Evolutionary conservation across 2,888 invertebrate species (phyloP).

Genomic region (Heliconius aoede): DNA sequence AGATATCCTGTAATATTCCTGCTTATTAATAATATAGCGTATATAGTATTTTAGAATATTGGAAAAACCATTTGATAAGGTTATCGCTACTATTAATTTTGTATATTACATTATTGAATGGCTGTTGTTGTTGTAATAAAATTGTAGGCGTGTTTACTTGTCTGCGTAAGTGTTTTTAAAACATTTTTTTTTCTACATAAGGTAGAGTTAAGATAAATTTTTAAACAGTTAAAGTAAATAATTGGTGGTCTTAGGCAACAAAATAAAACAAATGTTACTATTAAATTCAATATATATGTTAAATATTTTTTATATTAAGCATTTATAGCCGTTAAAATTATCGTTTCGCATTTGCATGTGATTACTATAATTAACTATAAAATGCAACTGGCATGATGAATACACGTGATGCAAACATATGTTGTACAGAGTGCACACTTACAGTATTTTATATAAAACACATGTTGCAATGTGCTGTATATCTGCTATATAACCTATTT

Average conservation of each 20-base stretch:
- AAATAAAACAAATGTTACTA: background rate
- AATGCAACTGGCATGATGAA: constrained; percentile 10
- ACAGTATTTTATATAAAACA: background rate
- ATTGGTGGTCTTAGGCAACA: background rate
- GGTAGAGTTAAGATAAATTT: background rate
- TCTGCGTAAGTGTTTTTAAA: background rate
- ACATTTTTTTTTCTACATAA: too few species aligned
- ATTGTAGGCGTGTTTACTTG: background rate
- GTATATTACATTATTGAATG: background rate
- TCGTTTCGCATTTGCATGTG: background rate
- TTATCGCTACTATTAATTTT: background rate
- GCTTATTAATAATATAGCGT: constrained; percentile 23
- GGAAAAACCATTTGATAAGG: background rate
- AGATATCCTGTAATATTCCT: constrained; percentile 65
- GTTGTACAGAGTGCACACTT: background rate
- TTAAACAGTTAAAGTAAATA: background rate
- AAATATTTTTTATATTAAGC: background rate
- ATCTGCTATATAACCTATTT: too few species aligned
- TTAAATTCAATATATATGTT: background rate
- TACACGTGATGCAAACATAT: constrained; percentile 2
- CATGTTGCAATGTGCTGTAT: background rate
- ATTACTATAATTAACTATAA: constrained; percentile 12
- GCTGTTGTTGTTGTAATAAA: background rate
- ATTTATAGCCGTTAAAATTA: background rate
- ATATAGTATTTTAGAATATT: background rate